Evolutionary conservation across 2,888 invertebrate species (phyloP).

Genomic region (Anoncus sp.): DNA sequence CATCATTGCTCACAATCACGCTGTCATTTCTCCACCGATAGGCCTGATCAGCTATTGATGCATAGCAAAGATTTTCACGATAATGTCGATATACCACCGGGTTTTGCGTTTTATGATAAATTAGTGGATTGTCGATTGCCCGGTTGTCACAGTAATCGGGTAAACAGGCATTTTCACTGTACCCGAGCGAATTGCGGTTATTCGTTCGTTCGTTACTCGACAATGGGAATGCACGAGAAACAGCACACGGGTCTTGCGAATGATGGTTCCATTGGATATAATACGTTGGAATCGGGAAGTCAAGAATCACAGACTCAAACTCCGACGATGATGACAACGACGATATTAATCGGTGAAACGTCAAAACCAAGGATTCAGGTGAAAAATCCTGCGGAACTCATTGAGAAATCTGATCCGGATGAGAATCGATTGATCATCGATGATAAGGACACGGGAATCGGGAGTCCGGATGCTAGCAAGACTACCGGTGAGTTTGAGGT

Average conservation of each 20-base stretch:
- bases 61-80: slow-evolving; percentile 95
- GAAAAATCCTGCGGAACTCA: slow-evolving; percentile 80
- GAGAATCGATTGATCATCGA: slow-evolving; percentile 75
- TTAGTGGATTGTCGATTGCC: slow-evolving; percentile 88
- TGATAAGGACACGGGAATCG: slow-evolving; percentile 76
- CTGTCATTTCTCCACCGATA: slow-evolving; percentile 93
- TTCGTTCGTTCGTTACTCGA: slow-evolving; percentile 90
- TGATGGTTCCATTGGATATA: slow-evolving; percentile 46
- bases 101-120: slow-evolving; percentile 93
- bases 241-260: slow-evolving; percentile 85
- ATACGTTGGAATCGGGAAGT: slow-evolving; percentile 22
- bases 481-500: slow-evolving; percentile 79
- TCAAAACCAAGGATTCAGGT: slow-evolving; percentile 81
- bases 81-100: slow-evolving; percentile 91
- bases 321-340: slow-evolving; percentile 22
- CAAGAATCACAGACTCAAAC: slow-evolving; percentile 71
- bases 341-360: slow-evolving; percentile 62
- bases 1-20: slow-evolving; percentile 93
- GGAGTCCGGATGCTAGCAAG: slow-evolving; percentile 78
- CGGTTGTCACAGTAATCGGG: slow-evolving; percentile 88
- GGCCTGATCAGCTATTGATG: slow-evolving; percentile 90
- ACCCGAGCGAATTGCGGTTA: slow-evolving; percentile 88
- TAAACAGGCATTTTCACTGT: slow-evolving; percentile 92
- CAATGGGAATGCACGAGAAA: slow-evolving; percentile 89
- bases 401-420: slow-evolving; percentile 76